Evolutionary conservation across 1,140 invertebrate genomes (phyloP).

Genomic region (Magallana ariakensis): DNA sequence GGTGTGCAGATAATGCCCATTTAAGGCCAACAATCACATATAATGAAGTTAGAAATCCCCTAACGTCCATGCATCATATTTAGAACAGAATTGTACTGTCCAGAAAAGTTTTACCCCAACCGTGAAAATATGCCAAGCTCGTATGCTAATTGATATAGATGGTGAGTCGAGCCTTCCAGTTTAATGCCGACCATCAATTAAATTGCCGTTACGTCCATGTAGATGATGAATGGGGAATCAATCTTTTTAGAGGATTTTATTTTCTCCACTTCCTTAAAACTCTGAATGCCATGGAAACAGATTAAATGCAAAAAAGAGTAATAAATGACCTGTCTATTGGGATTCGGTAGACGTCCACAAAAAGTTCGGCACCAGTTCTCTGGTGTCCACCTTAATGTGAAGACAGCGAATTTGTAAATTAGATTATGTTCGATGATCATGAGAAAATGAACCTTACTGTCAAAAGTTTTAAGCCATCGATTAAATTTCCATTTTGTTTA

Average conservation of each 20-base stretch:
- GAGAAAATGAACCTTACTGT: too few species aligned
- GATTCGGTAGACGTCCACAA: not conserved
- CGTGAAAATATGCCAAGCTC: not conserved
- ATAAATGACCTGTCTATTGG: not conserved
- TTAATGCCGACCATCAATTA: conserved; percentile 27
- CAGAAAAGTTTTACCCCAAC: not conserved
- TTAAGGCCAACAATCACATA: too few species aligned
- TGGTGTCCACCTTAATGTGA: too few species aligned
- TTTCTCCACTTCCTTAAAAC: not conserved
- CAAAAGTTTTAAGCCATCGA: too few species aligned
- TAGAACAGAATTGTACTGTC: not conserved
- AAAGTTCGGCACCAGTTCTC: not conserved
- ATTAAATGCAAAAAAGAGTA: conserved; percentile 16
- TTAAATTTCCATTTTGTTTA: too few species aligned
- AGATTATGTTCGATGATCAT: too few species aligned
- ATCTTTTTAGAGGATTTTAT: not conserved
- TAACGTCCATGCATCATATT: too few species aligned
- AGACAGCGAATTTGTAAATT: too few species aligned
- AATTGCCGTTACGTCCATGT: not conserved
- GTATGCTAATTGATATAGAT: conserved; percentile 15
- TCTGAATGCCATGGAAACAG: not conserved
- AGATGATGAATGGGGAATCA: not conserved
- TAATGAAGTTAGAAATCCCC: too few species aligned
- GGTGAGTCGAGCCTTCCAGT: not conserved
- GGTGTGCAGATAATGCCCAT: too few species aligned